phyloP scores from a whole-genome alignment of 1,140 invertebrate species.

The Drosophila dunni region DNA sequence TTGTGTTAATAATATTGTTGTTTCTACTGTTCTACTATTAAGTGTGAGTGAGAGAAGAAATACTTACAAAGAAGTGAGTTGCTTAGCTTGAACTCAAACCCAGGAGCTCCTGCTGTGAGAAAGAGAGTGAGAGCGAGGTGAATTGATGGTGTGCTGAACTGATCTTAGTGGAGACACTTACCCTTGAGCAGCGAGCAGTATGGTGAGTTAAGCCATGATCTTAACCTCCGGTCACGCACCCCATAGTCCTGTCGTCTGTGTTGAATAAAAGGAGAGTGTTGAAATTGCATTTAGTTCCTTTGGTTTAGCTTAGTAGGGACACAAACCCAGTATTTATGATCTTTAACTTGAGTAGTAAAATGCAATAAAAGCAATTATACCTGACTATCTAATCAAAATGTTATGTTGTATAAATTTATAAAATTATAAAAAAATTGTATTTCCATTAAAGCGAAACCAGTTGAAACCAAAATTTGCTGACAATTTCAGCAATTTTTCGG shows the following conservation, averaged over 20 bases:
- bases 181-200: not conserved
- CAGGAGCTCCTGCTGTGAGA: not conserved
- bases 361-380: not conserved
- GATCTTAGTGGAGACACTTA: conserved; percentile 7
- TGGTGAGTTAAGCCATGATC: not conserved
- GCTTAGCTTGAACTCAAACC: not conserved
- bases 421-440: not conserved
- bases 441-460: conserved; percentile 14
- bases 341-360: not conserved
- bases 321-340: not conserved
- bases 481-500: conserved; percentile 19
- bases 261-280: not conserved
- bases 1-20: conserved; percentile 2
- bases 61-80: no score
- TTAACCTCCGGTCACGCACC: not conserved
- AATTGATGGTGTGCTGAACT: not conserved
- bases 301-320: not conserved
- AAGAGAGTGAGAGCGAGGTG: not conserved
- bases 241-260: not conserved
- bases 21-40: not conserved
- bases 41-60: not conserved
- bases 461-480: conserved; percentile 15
- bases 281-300: no score
- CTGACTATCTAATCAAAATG: not conserved
- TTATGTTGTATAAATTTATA: not conserved